These are phyloP conservation scores for Atherinomorus stipes DNA, from an alignment of 2,113 vertebrate genomes.

Conservation along the genomic window DNA sequence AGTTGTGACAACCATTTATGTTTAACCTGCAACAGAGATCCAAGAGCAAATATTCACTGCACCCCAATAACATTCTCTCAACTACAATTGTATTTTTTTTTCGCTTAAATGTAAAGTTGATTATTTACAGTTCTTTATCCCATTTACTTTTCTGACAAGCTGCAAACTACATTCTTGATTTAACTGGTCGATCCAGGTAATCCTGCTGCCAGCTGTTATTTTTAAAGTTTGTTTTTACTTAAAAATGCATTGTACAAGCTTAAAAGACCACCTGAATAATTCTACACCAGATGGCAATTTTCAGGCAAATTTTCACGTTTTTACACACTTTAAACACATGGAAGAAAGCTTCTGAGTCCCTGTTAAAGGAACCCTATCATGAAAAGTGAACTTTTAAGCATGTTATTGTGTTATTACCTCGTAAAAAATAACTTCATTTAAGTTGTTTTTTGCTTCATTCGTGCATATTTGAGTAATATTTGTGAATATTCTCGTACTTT, in stretches of 20 bases:
- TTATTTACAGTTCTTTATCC: neutral
- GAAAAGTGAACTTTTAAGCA: too few relatives aligned
- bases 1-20: too few relatives aligned
- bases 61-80: neutral
- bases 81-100: neutral
- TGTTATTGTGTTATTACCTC: too few relatives aligned
- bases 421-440: too few relatives aligned
- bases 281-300: neutral
- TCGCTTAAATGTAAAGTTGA: neutral
- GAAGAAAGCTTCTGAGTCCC: neutral
- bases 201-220: constrained; percentile 7
- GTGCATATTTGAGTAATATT: too few relatives aligned
- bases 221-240: neutral
- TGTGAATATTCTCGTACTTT: too few relatives aligned
- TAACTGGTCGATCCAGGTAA: neutral
- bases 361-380: too few relatives aligned
- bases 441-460: too few relatives aligned
- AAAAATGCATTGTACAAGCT: neutral
- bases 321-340: neutral
- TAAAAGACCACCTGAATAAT: neutral
- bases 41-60: too few relatives aligned
- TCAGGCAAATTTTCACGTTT: neutral
- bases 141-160: neutral
- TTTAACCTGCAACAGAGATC: too few relatives aligned
- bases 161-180: neutral